Percentiles rank a stretch among this genome's conserved stretches.
Evolutionary conservation across 2,888 invertebrate genomes (phyloP).

Genomic region (Drosophila falleni): DNA sequence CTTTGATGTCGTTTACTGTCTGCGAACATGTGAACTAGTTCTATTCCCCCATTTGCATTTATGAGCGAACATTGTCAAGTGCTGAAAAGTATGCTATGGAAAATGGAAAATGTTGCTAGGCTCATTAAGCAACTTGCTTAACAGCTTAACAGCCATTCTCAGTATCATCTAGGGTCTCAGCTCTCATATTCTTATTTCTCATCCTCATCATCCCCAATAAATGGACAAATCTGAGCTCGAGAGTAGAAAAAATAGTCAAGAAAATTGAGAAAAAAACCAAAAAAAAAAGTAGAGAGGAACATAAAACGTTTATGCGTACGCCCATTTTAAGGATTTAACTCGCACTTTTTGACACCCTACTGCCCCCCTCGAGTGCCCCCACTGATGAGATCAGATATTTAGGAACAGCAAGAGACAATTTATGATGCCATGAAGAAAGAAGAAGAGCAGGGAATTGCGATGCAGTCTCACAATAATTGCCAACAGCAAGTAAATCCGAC

Average conservation of each 20-base stretch:
- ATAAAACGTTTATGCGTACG: constrained; percentile 67
- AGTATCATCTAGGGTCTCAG: background rate
- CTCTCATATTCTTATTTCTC: background rate
- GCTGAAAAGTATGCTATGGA: constrained; percentile 52
- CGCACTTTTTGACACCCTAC: background rate
- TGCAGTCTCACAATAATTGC: constrained; percentile 74
- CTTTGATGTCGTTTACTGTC: background rate
- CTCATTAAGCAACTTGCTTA: constrained; percentile 61
- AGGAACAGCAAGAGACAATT: constrained; percentile 62
- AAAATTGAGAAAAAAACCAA: constrained; percentile 8
- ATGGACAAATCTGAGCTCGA: constrained; percentile 33
- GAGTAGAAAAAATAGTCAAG: background rate
- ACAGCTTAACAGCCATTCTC: constrained; percentile 27
- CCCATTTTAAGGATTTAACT: constrained; percentile 32
- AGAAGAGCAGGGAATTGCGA: background rate
- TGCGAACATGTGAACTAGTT: constrained; percentile 32
- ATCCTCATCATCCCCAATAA: constrained; percentile 6
- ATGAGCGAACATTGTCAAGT: constrained; percentile 10
- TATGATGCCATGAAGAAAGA: constrained; percentile 64
- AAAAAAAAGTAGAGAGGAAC: constrained; percentile 16
- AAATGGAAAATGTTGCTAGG: constrained; percentile 50
- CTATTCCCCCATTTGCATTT: constrained; percentile 16
- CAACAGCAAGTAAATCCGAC: constrained; percentile 71
- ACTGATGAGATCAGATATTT: constrained; percentile 67
- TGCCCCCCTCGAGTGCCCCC: background rate